Conservation (phyloP, 2,113 vertebrate genomes). For the Hepsetus odoe region DNA sequence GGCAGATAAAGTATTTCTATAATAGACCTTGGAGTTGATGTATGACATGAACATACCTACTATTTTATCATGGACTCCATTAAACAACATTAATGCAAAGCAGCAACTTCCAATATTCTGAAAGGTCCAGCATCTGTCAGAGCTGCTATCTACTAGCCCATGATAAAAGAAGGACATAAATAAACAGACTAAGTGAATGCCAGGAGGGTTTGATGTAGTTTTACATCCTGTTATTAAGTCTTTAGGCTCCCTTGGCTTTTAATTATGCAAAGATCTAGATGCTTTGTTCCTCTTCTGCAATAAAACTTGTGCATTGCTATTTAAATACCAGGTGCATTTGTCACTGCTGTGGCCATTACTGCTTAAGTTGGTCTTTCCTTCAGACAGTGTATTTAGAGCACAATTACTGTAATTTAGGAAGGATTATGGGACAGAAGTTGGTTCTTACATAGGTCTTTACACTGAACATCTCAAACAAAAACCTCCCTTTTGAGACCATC, state of each 20-base stretch:
- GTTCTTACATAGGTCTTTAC: constrained; percentile 17
- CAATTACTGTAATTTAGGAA: constrained; percentile 30
- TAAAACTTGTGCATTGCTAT: constrained; percentile 23
- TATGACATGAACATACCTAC: constrained; percentile 37
- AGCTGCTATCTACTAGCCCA: neutral
- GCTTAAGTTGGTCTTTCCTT: constrained; percentile 1
- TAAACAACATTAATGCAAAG: constrained; percentile 48
- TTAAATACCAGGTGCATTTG: constrained; percentile 34
- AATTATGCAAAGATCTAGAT: constrained; percentile 30
- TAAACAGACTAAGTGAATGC: neutral
- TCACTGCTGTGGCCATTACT: constrained; percentile 17
- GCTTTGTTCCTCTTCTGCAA: constrained; percentile 20
- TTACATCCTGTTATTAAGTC: neutral
- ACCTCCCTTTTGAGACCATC: constrained; percentile 1
- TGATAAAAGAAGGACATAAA: constrained; percentile 16
- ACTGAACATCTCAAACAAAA: neutral
- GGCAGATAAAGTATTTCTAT: neutral
- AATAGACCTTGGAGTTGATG: constrained; percentile 40
- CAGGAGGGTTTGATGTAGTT: neutral
- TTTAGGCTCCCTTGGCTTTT: constrained; percentile 4
- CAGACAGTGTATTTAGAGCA: constrained; percentile 19
- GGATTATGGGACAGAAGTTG: constrained; percentile 2
- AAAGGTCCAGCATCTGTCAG: constrained; percentile 15
- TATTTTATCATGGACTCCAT: constrained; percentile 40
- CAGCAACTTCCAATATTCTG: constrained; percentile 40